Percentiles rank a stretch among this genome's conserved stretches.
Evolutionary conservation across 92 coral and sea anemone genomes (phyloP).

Genomic region (Epizoanthus fatuus): DNA sequence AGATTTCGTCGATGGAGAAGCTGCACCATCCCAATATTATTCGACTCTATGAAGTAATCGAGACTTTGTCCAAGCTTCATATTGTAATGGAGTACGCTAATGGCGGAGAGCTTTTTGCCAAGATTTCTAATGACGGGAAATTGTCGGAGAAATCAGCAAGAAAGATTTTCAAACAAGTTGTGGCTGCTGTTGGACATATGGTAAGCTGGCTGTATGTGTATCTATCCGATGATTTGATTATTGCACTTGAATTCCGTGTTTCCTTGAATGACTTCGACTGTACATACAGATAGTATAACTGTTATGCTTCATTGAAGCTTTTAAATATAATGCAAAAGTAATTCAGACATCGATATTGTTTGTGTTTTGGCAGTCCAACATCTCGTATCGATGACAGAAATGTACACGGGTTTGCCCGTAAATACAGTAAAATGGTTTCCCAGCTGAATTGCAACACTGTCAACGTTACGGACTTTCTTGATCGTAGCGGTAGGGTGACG

Average conservation of each 20-base stretch:
- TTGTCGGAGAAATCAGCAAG: constrained; percentile 87
- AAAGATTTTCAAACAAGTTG: constrained; percentile 87
- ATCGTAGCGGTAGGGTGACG: background rate
- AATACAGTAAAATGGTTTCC: background rate
- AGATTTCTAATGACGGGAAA: constrained; percentile 98
- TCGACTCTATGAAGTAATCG: constrained; percentile 97
- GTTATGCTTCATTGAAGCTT: background rate
- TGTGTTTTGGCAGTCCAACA: background rate
- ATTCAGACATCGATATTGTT: background rate
- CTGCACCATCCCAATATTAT: constrained; percentile 97
- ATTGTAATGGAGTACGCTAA: constrained; percentile 97
- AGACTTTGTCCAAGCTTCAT: constrained; percentile 93
- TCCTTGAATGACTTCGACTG: background rate
- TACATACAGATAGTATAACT: background rate
- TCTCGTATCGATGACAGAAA: constrained; percentile 1
- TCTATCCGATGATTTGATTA: constrained; percentile 18
- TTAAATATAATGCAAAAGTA: background rate
- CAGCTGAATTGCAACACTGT: background rate
- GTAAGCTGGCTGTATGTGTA: constrained; percentile 58
- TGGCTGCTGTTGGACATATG: constrained; percentile 98
- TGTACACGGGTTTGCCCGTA: background rate
- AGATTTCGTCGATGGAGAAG: constrained; percentile 97
- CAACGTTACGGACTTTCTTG: background rate
- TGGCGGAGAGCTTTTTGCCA: constrained; percentile 98
- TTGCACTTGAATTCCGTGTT: background rate